Base-by-base conservation (phyloP, 2,888 invertebrate species). In the Pomacea canaliculata region DNA sequence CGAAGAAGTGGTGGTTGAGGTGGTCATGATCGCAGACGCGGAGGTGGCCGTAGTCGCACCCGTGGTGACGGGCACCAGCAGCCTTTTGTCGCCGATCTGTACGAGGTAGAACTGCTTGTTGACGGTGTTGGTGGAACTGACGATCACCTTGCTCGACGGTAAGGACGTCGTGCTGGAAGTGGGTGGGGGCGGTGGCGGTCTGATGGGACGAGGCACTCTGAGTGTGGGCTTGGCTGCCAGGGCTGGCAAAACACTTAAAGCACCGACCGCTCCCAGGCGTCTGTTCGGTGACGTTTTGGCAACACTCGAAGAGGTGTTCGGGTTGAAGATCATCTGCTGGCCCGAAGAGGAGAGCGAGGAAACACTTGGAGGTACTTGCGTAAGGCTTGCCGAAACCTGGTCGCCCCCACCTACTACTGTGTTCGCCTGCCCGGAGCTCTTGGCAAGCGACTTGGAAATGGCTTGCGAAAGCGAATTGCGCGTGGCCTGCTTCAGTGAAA, bases 31-130 rank as follows among this genome's bases (percentile, higher is more conserved):
- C 1, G 56, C 60, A 37, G 51, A 56, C 12, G 62, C 19, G 48
- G 74, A 8, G 1, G 74, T 74, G 27, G 69, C 10, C 27, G 74
- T 49, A 16, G 59, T 51, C 1, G 49, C 18, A 7, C 59, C 37
- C 10, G 73, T 56, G 7, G 73, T 18, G 13, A 59, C 68, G 16
- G 74, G 74, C 7, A 74, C 74, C 23, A 74, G 63, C 18, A 74
- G 46, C 62, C 51, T 23, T 16, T 51, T 68, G 49, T 74, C 63
- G 37, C 74, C 74, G n/a, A 74, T 63, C 74, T 74, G 74, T 19
- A 74, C 69, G 68, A 74, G 23, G 49, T 68, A 60, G 49, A 74
- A 74, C 69, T 73, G 73, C 60, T 62, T 68, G 37, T 37, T 19
- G 13, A 46, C 59, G 8, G 69, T 19, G 27, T 1, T 46, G 48